Evolutionary conservation across 2,113 vertebrate genomes (phyloP), one percentile per base, ranked within the genome.

Genomic region (Ranitomeya imitator): DNA sequence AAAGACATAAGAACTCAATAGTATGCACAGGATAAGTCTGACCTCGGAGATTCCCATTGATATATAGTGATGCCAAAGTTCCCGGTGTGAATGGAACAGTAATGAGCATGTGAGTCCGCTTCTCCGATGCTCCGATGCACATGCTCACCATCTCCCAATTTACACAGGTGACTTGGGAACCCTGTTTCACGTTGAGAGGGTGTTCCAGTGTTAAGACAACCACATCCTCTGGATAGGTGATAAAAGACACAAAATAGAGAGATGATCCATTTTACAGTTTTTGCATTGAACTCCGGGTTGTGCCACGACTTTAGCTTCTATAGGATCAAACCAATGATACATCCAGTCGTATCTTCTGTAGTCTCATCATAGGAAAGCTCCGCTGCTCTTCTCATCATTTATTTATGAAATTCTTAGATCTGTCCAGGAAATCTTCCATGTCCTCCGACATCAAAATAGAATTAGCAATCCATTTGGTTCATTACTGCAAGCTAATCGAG

Each of bases 391-490:
- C 45, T 76, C 52, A 79, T 79, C 77, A 79, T 14, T 79, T 79
- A 79, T 79, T 79, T 79, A 79, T 79, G 77, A 55, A 26, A 21
- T 52, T 37, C 15, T 60, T 19, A 19, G 55, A 31, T 81, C 55
- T 10, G 57, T 59, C 19, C 26, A 59, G 55, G 23, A 26, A 60
- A 60, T 61, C n/a, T 81, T 81, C 23, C 79, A 61, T 61, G 57
- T 59, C 57, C 55, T 23, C 21, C 23, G 55, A 80, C 55, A 59
- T 57, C 55, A 76, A 76, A 76, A 76, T 52, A 81, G 23, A 81
- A 60, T 81, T 61, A 81, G 57, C 79, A 59, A 81, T 81, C 79
- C 79, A 81, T 81, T 61, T 61, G 83, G 51, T 85, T 26, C 51
- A 26, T 73, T 73, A 79, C 57, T 79, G 19, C 57, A 79, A 79